phyloP scores from a whole-genome alignment of 1,140 invertebrate genomes.

The Centruroides sculpturatus region DNA sequence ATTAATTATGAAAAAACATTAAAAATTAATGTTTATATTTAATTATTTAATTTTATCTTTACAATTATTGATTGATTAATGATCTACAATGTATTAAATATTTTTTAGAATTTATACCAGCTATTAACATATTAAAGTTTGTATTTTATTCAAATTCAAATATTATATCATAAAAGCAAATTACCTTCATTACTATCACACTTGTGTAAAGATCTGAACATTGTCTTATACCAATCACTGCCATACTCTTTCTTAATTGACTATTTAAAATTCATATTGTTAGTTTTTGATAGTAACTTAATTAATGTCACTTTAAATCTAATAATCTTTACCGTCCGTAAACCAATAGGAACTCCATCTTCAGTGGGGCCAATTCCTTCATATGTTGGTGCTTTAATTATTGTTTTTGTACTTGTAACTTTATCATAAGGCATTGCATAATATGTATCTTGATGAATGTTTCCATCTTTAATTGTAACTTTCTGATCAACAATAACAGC shows the following conservation, averaged over 20 bases:
- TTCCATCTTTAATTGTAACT: conserved; percentile 5
- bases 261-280: no score
- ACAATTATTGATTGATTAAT: no score
- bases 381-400: conserved; percentile 55
- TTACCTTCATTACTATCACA: conserved; percentile 23
- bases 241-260: conserved; percentile 48
- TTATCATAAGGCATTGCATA: conserved; percentile 12
- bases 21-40: no score
- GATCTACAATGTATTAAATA: no score
- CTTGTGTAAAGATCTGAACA: conserved; percentile 84
- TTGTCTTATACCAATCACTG: conserved; percentile 90
- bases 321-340: conserved; percentile 66
- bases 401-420: conserved; percentile 36
- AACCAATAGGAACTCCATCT: conserved; percentile 73
- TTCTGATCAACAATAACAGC: conserved; percentile 2
- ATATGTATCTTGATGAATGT: conserved; percentile 10
- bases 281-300: no score
- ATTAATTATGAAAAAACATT: no score
- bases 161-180: no score
- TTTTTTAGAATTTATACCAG: no score
- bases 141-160: no score
- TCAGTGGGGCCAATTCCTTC: conserved; percentile 80
- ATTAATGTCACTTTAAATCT: not conserved
- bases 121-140: no score
- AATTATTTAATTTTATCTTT: no score